These are phyloP conservation scores for Vulpes lagopus DNA, from an alignment of 2,113 vertebrate genomes.

Conservation along the genomic window DNA sequence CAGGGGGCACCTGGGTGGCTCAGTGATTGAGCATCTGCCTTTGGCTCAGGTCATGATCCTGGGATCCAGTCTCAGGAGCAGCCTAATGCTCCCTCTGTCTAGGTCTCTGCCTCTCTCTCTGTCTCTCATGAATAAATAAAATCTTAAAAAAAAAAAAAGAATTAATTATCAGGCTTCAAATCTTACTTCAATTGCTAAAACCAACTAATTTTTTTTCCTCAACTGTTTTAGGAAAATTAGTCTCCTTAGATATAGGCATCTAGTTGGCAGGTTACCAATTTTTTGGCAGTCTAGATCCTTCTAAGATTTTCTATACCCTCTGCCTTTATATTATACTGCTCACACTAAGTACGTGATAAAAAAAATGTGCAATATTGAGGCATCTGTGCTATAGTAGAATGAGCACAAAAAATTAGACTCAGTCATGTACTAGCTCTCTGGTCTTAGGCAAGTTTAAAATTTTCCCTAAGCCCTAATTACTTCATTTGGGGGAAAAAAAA, in stretches of 20 bases:
- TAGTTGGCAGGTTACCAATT: neutral
- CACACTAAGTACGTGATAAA: slow-evolving; percentile 1
- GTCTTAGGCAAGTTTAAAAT: neutral
- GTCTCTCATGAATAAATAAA: too few relatives aligned
- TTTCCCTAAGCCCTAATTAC: neutral
- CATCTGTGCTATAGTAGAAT: neutral
- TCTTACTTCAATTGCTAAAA: slow-evolving; percentile 46
- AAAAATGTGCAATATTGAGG: neutral
- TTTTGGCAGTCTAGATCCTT: neutral
- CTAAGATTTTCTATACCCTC: neutral
- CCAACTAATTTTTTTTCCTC: neutral
- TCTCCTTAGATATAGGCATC: neutral
- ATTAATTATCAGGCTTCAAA: neutral
- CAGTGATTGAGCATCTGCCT: too few relatives aligned
- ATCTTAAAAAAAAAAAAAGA: neutral
- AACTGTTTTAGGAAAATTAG: slow-evolving; percentile 21
- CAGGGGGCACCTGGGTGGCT: too few relatives aligned
- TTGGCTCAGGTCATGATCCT: too few relatives aligned
- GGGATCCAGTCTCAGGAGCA: too few relatives aligned
- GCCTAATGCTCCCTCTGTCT: too few relatives aligned
- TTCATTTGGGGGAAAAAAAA: neutral
- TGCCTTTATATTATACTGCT: neutral
- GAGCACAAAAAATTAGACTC: neutral
- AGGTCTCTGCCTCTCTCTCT: too few relatives aligned
- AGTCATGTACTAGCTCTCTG: neutral